Evolutionary conservation across 2,113 vertebrate genomes (phyloP), one percentile per base, ranked within the genome.

Genomic region (Coturnix japonica): DNA sequence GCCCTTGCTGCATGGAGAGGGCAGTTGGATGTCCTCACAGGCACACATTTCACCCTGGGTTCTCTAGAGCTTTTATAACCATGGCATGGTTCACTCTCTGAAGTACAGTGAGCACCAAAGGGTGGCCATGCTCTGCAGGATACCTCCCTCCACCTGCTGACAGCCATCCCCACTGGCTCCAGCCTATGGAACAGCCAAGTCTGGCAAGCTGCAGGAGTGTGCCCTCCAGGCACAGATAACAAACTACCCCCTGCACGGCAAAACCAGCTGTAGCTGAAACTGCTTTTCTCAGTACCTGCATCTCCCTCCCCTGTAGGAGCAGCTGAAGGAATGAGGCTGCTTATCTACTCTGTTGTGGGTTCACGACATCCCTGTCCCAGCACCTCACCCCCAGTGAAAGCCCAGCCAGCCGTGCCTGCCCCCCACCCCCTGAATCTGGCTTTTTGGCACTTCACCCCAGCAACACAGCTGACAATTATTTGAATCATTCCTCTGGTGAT

Each of bases 171-270:
- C 8, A 19, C 35, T 44, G 41, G 31, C 51, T 49, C 7, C 23
- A 49, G 15, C 69, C 1, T 1, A 9, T 0, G 0, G 28, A 25
- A 59, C 21, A n/a, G 65, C 35, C 47, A 63, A 0, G 5, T 18
- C 44, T 57, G 49, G 41, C 53, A 51, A 78, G 35, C 47, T 86
- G 43, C 77, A 74, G 72, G 70, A 73, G 22, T n/a, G 17, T 3
- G 5, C 14, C 53, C 41, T 72, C 37, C 26, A 39, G 70, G 44
- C 28, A 19, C 1, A 8, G 57, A 84, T 61, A 80, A 46, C 51
- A 44, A 76, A 56, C 57, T 44, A 76, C 31, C 57, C 37, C 15
- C 22, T 60, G 26, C 3, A 0, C 7, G 44, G 82, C 43, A 80
- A 75, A 65, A 54, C 31, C 44, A 66, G 9, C 57, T n/a, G 46